phyloP scores from a whole-genome alignment of 2,113 vertebrate genomes.

The Psilopogon haemacephalus region DNA sequence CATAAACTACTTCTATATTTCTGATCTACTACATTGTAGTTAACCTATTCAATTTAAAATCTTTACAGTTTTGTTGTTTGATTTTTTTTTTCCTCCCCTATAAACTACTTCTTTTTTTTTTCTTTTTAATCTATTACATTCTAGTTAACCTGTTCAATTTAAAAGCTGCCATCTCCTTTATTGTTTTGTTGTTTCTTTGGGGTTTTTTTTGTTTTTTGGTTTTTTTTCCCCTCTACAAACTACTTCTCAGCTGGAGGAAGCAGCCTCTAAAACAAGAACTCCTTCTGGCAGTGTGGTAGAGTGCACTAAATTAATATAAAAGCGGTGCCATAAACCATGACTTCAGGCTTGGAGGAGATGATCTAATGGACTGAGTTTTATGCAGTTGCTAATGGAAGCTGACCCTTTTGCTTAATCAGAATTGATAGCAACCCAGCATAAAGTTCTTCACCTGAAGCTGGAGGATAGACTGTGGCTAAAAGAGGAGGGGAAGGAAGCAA shows the following conservation, averaged over 20 bases:
- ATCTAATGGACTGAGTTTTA: slow-evolving; percentile 63
- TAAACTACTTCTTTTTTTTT: too few species aligned
- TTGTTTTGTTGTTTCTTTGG: too few species aligned
- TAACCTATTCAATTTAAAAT: too few species aligned
- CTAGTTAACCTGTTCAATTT: too few species aligned
- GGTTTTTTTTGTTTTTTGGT: too few species aligned
- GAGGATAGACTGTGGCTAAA: background rate
- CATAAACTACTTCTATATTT: too few species aligned
- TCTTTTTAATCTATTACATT: too few species aligned
- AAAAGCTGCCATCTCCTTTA: too few species aligned
- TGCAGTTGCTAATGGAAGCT: slow-evolving; percentile 54
- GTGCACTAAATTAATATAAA: slow-evolving; percentile 45
- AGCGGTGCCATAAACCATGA: slow-evolving; percentile 44
- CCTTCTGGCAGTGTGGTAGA: background rate
- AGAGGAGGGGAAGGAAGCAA: background rate
- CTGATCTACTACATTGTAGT: too few species aligned
- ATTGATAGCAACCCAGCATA: slow-evolving; percentile 34
- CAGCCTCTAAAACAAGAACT: slow-evolving; percentile 6
- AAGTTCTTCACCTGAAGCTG: slow-evolving; percentile 28
- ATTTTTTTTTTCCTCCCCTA: too few species aligned
- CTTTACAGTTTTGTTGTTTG: too few species aligned
- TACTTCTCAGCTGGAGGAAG: background rate
- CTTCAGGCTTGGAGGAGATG: background rate
- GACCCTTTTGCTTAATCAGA: slow-evolving; percentile 50
- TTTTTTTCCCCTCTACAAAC: background rate